Conservation (phyloP, 2,113 vertebrate genomes). For the Falco punctatus region DNA sequence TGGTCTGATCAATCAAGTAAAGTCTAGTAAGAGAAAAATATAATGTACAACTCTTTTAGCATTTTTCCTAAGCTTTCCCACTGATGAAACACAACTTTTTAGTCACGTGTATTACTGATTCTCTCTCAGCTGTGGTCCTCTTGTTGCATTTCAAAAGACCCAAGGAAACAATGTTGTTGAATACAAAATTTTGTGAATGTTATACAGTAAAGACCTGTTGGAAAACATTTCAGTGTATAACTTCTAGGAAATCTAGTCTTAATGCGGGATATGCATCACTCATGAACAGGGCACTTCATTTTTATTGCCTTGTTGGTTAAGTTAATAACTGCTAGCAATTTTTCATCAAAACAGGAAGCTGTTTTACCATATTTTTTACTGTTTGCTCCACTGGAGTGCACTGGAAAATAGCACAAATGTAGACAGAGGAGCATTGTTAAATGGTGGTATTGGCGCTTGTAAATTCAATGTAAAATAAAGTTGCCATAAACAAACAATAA, state of each 20-base stretch:
- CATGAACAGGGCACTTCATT: background rate
- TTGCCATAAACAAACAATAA: background rate
- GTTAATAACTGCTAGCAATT: constrained; percentile 1
- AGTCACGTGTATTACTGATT: background rate
- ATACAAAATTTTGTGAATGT: background rate
- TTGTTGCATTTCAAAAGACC: background rate
- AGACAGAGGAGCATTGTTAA: background rate
- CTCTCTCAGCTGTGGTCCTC: background rate
- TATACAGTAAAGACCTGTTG: background rate
- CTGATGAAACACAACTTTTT: background rate
- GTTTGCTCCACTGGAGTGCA: background rate
- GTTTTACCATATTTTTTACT: background rate
- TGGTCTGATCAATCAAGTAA: background rate
- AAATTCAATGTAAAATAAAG: background rate
- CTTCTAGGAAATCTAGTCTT: constrained; percentile 9
- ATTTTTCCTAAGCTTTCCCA: background rate
- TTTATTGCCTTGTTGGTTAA: constrained; percentile 34
- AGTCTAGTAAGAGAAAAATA: background rate
- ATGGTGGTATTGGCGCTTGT: background rate
- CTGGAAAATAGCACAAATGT: background rate
- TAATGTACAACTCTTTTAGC: background rate
- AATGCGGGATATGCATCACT: background rate
- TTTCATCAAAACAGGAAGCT: constrained; percentile 25
- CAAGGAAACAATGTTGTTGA: background rate
- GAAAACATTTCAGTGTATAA: background rate